phyloP scores from a whole-genome alignment of 2,888 invertebrate species.

The Alviniconcha strummeri region DNA sequence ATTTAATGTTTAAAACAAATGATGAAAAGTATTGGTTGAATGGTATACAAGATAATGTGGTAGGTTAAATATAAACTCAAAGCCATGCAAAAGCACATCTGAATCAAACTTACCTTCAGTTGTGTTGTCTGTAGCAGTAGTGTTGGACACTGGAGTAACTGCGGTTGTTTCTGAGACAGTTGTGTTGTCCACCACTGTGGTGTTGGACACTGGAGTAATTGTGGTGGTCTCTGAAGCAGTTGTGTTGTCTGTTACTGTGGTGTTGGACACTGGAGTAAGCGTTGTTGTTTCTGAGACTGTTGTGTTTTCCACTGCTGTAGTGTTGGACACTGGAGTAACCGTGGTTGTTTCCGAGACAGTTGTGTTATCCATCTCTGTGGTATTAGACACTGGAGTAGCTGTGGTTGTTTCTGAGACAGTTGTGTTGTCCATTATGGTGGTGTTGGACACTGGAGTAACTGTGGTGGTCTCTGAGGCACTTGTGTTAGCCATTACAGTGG shows the following conservation, averaged over 20 bases:
- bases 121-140: neutral
- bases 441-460: neutral
- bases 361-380: neutral
- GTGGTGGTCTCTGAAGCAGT: no score
- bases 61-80: neutral
- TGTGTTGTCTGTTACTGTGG: slow-evolving; percentile 3
- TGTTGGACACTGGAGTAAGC: neutral
- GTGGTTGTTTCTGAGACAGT: neutral
- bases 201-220: neutral
- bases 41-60: neutral
- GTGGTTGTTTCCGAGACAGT: neutral
- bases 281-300: neutral
- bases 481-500: neutral
- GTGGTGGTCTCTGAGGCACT: neutral
- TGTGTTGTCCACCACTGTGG: neutral
- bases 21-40: no score
- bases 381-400: neutral
- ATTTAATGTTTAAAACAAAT: no score
- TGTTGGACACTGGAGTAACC: neutral
- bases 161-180: neutral
- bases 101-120: neutral
- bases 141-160: neutral
- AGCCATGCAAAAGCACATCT: no score
- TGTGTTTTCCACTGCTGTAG: neutral
- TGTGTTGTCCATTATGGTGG: neutral